Percentiles rank a stretch among this genome's conserved stretches.
phyloP scores from a whole-genome alignment of 2,113 vertebrate genomes.

The Pterocles gutturalis region DNA sequence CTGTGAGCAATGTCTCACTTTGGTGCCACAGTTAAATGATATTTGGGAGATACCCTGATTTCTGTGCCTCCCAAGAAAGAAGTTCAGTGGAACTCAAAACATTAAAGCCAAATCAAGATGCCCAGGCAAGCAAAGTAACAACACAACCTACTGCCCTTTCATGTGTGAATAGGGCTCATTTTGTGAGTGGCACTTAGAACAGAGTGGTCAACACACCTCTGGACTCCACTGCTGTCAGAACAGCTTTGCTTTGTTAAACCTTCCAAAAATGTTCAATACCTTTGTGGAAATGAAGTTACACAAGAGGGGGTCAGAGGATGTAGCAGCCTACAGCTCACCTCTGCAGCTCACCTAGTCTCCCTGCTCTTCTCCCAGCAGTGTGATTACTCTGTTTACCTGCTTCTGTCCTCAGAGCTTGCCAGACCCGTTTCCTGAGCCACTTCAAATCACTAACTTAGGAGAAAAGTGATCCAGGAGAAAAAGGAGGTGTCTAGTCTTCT shows the following conservation, averaged over 20 bases:
- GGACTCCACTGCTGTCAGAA: neutral
- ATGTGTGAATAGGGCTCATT: neutral
- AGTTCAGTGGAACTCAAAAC: neutral
- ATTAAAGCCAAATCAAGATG: neutral
- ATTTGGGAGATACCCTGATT: neutral
- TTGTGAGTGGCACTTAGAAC: neutral
- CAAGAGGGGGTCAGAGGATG: neutral
- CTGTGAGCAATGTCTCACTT: slow-evolving; percentile 21
- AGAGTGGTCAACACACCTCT: neutral
- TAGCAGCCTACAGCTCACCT: neutral
- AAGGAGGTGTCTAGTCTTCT: neutral
- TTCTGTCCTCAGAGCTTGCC: neutral
- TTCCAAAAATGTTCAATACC: neutral
- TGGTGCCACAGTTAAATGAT: neutral
- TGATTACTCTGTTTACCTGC: neutral
- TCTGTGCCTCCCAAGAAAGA: neutral
- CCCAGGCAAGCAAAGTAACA: neutral
- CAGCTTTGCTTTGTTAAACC: neutral
- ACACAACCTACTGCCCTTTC: neutral
- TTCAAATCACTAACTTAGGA: neutral
- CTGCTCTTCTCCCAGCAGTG: neutral
- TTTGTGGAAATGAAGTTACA: neutral
- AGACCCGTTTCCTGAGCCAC: neutral
- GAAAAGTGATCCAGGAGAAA: neutral
- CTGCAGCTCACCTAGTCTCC: neutral